These are phyloP conservation scores for Seira ritae DNA, from an alignment of 2,888 invertebrate species.

Conservation along the genomic window DNA sequence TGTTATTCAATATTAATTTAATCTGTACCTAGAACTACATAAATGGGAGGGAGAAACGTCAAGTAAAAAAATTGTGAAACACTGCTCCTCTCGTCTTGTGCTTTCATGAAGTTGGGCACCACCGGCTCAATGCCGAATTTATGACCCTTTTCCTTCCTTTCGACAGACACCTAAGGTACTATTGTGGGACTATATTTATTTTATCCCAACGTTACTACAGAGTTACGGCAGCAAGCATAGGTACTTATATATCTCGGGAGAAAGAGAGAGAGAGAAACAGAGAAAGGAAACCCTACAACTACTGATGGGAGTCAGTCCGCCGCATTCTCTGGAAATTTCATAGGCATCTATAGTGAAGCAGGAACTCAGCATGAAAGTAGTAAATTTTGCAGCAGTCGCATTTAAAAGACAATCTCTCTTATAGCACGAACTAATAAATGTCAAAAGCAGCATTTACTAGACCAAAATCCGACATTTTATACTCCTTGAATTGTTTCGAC, in stretches of 20 bases:
- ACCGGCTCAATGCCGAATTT: constrained; percentile 54
- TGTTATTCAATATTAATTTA: too few species aligned
- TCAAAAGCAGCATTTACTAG: constrained; percentile 7
- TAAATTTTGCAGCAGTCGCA: neutral
- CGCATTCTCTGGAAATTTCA: too few species aligned
- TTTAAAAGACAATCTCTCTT: constrained; percentile 7
- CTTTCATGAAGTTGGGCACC: constrained; percentile 50
- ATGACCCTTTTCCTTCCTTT: constrained; percentile 51
- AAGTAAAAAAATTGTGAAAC: constrained; percentile 36
- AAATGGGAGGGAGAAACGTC: neutral
- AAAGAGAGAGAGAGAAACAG: too few species aligned
- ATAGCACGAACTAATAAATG: constrained; percentile 3
- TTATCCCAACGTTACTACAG: neutral
- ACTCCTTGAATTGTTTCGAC: neutral
- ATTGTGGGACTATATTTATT: constrained; percentile 35
- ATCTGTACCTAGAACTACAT: constrained; percentile 6
- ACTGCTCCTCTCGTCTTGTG: constrained; percentile 34
- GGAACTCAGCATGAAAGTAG: neutral
- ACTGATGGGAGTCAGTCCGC: too few species aligned
- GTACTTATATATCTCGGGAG: neutral
- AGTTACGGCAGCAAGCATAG: neutral
- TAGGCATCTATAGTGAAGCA: too few species aligned
- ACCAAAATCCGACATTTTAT: constrained; percentile 7
- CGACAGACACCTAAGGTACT: constrained; percentile 56
- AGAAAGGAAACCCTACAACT: constrained; percentile 1